phyloP scores from a whole-genome alignment of 2,113 vertebrate genomes.

The Archilochus colubris region DNA sequence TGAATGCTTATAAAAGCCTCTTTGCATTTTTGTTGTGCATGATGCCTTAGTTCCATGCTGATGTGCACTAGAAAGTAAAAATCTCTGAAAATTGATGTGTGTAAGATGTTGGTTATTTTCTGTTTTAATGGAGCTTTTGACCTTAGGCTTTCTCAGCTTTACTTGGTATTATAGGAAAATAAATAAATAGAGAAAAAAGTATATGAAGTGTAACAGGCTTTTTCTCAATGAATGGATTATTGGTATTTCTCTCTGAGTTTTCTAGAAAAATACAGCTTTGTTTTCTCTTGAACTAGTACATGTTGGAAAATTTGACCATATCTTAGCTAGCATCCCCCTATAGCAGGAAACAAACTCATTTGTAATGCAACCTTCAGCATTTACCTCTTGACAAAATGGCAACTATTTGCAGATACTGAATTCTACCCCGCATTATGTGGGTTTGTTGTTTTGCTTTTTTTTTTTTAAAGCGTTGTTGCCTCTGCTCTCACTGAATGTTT shows the following conservation, averaged over 20 bases:
- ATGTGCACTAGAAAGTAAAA: neutral
- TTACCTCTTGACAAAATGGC: neutral
- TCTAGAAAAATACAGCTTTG: neutral
- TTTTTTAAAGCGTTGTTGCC: neutral
- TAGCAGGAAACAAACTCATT: neutral
- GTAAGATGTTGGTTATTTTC: neutral
- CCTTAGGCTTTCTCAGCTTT: neutral
- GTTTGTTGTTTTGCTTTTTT: neutral
- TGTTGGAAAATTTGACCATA: neutral
- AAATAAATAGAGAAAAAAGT: neutral
- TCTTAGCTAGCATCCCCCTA: neutral
- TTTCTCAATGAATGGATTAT: neutral
- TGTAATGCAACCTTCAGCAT: neutral
- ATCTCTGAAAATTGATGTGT: neutral
- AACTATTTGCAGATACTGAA: neutral
- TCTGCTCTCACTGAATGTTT: neutral
- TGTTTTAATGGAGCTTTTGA: neutral
- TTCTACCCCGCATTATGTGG: neutral
- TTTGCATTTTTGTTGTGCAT: neutral
- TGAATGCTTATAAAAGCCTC: neutral
- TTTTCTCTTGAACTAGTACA: neutral
- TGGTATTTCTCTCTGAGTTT: neutral
- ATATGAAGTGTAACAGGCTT: neutral
- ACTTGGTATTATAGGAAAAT: neutral
- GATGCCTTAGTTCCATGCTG: neutral